These are phyloP conservation scores for Bathynomus jamesi DNA, from an alignment of 1,140 invertebrate species.

Conservation along the genomic window DNA sequence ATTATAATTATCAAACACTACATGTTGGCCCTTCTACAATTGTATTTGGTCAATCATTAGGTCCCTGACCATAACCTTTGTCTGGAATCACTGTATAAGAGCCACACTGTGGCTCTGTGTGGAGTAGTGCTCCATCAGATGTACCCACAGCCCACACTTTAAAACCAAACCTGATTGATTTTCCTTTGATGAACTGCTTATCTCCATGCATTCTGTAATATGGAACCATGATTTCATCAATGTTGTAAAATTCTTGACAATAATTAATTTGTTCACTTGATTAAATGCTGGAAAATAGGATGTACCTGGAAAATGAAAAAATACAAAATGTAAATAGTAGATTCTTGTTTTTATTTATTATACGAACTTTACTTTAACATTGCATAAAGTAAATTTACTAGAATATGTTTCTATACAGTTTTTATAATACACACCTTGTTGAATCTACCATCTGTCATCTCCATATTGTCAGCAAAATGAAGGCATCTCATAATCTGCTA, in stretches of 20 bases:
- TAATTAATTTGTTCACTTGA: constrained; percentile 3
- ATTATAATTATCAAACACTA: constrained; percentile 21
- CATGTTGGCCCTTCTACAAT: constrained; percentile 6
- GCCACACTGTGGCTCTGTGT: constrained; percentile 17
- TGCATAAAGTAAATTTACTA: too few species aligned
- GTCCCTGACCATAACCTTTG: constrained; percentile 4
- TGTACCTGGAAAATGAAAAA: too few species aligned
- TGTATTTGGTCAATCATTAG: constrained; percentile 8
- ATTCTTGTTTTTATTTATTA: too few species aligned
- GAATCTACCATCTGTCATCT: constrained; percentile 15
- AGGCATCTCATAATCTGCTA: constrained; percentile 20
- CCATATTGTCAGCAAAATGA: constrained; percentile 14
- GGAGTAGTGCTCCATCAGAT: constrained; percentile 12
- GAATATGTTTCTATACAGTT: too few species aligned
- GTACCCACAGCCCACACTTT: constrained; percentile 15
- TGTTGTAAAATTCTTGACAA: constrained; percentile 14
- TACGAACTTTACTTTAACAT: too few species aligned
- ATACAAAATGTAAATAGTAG: too few species aligned
- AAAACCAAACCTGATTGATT: constrained; percentile 17
- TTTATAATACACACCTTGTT: constrained; percentile 14
- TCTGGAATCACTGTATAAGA: constrained; percentile 13
- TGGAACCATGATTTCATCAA: constrained; percentile 21
- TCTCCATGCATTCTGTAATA: constrained; percentile 12
- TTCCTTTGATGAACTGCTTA: constrained; percentile 13
- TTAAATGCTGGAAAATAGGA: constrained; percentile 16